Base-by-base conservation (phyloP, 2,113 vertebrate genomes). In the Phaetusa simplex region DNA sequence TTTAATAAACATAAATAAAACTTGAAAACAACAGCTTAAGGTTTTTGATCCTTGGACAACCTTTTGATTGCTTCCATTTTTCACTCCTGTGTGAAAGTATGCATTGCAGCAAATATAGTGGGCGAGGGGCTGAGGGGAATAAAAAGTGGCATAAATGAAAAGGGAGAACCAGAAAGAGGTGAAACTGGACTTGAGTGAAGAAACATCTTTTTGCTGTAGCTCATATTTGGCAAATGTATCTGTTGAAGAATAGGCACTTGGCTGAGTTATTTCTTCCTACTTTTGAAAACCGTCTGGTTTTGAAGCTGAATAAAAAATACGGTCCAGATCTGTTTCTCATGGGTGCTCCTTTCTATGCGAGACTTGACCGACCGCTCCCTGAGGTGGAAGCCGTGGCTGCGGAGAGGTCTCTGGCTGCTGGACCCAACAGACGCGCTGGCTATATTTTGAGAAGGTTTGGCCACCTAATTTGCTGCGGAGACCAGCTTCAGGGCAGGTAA, bases 1-100 rank as follows among this genome's bases (percentile, higher is more conserved):
- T 90, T 94, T 96, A 83, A 96, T 93, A 92, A 93, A 74, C 55
- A 78, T 95, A 96, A 95, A 97, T 91, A 95, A 96, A 95, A 83
- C 32, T 73, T 92, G 74, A 94, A 83, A 96, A 92, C 34, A 92
- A 43, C 71, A 80, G 40, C 82, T 93, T 83, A 90, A 86, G 66
- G 27, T 50, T 95, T 96, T 88, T 88, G 71, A 88, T 89, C 90
- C 69, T 86, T 84, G 38, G 20, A 77, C 62, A 74, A 86, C 92
- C 92, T 58, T 93, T 83, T 92, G 78, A 96, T 94, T 94, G 34
- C 67, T 96, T 77, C 64, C 16, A 74, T 95, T 94, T 92, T 92
- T 95, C 92, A 92, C 12, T 90, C 32, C 76, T 74, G 45, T 73
- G 29, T 70, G 82, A 72, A 88, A 66, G 22, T 47, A 53, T 53